Percentiles rank a stretch among this genome's conserved stretches.
Conservation (phyloP, 1,140 invertebrate species). For the Saxidomus purpurata region DNA sequence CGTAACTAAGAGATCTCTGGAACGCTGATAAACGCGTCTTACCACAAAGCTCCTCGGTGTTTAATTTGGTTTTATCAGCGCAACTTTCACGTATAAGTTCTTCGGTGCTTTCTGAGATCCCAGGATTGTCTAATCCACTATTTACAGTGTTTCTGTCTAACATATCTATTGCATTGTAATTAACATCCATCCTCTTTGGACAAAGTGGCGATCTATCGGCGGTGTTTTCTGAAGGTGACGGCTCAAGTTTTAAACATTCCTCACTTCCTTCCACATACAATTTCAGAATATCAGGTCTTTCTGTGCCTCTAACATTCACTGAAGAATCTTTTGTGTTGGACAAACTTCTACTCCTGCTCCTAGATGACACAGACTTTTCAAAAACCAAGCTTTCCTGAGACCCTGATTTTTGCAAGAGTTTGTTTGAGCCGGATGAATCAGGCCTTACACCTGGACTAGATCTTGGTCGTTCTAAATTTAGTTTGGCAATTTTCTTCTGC, state of each 20-base stretch:
- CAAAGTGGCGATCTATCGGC: constrained; percentile 56
- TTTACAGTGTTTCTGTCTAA: constrained; percentile 41
- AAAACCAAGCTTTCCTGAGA: neutral
- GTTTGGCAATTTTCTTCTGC: constrained; percentile 58
- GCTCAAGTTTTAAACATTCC: constrained; percentile 44
- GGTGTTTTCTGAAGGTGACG: constrained; percentile 50
- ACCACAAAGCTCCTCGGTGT: neutral
- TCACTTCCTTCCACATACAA: constrained; percentile 1
- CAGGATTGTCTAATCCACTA: constrained; percentile 62
- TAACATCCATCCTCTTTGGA: constrained; percentile 18
- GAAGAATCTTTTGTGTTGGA: neutral
- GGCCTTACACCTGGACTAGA: constrained; percentile 52
- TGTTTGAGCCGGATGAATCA: neutral
- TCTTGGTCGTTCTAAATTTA: constrained; percentile 56
- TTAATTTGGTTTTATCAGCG: neutral
- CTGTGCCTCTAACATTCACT: neutral
- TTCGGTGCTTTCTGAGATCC: constrained; percentile 58
- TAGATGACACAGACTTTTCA: constrained; percentile 1
- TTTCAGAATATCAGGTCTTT: constrained; percentile 18
- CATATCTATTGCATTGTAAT: constrained; percentile 46
- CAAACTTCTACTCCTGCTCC: neutral
- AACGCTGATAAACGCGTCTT: constrained; percentile 16
- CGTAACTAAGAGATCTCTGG: constrained; percentile 41
- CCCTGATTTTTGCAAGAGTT: neutral
- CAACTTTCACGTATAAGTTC: constrained; percentile 55